These are phyloP conservation scores for Metaphire vulgaris DNA, from an alignment of 1,140 invertebrate species.

Conservation along the genomic window DNA sequence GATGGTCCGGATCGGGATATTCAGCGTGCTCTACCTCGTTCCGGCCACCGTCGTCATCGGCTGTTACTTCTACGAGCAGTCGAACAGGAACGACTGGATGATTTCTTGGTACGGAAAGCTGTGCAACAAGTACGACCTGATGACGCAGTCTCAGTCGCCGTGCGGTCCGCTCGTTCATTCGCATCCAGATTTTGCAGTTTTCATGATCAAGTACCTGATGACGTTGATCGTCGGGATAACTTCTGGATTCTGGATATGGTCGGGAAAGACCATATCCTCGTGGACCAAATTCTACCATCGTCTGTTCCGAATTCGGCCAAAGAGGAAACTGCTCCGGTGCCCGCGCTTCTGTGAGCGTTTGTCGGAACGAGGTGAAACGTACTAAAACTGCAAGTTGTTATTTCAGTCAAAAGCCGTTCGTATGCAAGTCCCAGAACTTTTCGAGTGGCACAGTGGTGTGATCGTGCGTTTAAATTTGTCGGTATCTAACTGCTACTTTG, in stretches of 20 bases:
- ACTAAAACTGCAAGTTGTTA: too few species aligned
- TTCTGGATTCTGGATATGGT: constrained; percentile 95
- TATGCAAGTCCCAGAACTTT: too few species aligned
- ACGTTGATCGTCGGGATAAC: constrained; percentile 95
- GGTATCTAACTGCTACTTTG: too few species aligned
- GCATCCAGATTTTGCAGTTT: constrained; percentile 59
- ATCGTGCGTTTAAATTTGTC: too few species aligned
- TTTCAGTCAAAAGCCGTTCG: too few species aligned
- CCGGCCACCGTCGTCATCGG: constrained; percentile 89
- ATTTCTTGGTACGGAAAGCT: constrained; percentile 40
- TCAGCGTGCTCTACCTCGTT: constrained; percentile 88
- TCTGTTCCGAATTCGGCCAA: too few species aligned
- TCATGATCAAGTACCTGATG: constrained; percentile 94
- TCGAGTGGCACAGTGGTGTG: too few species aligned
- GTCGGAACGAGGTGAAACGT: too few species aligned
- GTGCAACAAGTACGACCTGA: constrained; percentile 33
- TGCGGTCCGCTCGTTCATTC: constrained; percentile 37
- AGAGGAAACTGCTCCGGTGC: too few species aligned
- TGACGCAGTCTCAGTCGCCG: constrained; percentile 16
- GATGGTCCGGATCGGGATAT: constrained; percentile 95
- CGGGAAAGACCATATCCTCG: constrained; percentile 86
- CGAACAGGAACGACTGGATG: constrained; percentile 77
- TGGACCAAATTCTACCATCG: constrained; percentile 39
- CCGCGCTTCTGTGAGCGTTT: too few species aligned
- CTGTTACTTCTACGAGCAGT: constrained; percentile 89